A percentile compares a stretch with the other conserved stretches of the same genome.
These are phyloP conservation scores for Turdus rufiventris DNA, from an alignment of 2,113 vertebrate species.

Conservation along the genomic window DNA sequence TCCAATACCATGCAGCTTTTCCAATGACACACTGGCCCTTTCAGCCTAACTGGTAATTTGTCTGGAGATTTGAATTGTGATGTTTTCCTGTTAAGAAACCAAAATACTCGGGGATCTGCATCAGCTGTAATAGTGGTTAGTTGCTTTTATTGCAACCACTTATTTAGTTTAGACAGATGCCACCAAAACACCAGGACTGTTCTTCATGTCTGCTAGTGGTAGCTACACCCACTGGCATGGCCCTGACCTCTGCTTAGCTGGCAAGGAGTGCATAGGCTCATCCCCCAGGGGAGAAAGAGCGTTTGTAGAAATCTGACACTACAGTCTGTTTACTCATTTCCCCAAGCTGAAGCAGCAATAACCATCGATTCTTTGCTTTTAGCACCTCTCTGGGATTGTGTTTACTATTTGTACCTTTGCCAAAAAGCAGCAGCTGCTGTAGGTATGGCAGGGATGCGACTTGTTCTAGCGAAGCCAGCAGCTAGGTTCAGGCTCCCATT, in stretches of 20 bases:
- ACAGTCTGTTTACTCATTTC: conserved; percentile 1
- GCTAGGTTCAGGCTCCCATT: not conserved
- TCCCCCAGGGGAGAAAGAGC: not conserved
- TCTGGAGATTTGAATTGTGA: not conserved
- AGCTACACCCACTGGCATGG: not conserved
- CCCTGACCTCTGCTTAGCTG: not conserved
- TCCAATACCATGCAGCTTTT: not conserved
- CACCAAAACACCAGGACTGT: not conserved
- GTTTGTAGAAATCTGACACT: conserved; percentile 1
- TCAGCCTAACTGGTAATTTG: not conserved
- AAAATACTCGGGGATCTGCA: not conserved
- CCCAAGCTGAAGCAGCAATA: not conserved
- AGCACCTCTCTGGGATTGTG: conserved; percentile 29
- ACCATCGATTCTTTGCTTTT: conserved; percentile 21
- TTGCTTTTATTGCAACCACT: not conserved
- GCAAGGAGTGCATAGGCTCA: not conserved
- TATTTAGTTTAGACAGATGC: not conserved
- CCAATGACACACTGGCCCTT: not conserved
- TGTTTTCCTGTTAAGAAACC: not conserved
- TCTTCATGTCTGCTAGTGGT: not conserved
- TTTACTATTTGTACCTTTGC: not conserved
- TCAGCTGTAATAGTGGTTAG: not conserved
- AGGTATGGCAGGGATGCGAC: not conserved
- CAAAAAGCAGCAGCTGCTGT: conserved; percentile 28
- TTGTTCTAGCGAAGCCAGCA: not conserved